Evolutionary conservation across 2,113 vertebrate species (phyloP).

Genomic region (Cebus imitator): DNA sequence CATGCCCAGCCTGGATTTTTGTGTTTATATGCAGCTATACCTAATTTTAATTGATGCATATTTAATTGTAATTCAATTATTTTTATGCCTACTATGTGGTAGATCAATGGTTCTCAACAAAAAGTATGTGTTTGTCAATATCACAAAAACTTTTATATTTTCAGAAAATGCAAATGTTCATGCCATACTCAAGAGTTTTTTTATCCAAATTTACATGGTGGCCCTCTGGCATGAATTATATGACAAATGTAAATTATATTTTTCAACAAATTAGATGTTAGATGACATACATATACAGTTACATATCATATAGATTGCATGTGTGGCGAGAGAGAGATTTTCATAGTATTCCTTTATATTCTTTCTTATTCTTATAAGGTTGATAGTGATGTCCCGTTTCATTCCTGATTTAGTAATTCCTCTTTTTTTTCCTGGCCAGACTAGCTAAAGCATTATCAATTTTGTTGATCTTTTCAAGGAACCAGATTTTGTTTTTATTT

Average conservation of each 20-base stretch:
- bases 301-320: too few species aligned
- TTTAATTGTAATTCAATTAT: not conserved
- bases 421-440: not conserved
- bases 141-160: not conserved
- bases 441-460: not conserved
- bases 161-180: slow-evolving; percentile 20
- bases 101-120: not conserved
- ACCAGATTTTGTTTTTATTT: not conserved
- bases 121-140: not conserved
- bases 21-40: not conserved
- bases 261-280: not conserved
- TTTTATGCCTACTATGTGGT: not conserved
- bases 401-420: slow-evolving; percentile 1
- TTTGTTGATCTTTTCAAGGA: not conserved
- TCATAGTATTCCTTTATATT: not conserved
- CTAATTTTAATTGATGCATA: not conserved
- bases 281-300: not conserved
- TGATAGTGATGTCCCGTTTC: not conserved
- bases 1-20: not conserved
- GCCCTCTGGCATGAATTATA: not conserved
- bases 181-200: not conserved
- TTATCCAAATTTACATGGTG: not conserved
- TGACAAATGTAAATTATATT: not conserved
- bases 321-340: not conserved
- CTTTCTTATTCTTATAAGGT: not conserved